Evolutionary conservation across 2,888 invertebrate species (phyloP).

Genomic region (Trissoscelio sp.): DNA sequence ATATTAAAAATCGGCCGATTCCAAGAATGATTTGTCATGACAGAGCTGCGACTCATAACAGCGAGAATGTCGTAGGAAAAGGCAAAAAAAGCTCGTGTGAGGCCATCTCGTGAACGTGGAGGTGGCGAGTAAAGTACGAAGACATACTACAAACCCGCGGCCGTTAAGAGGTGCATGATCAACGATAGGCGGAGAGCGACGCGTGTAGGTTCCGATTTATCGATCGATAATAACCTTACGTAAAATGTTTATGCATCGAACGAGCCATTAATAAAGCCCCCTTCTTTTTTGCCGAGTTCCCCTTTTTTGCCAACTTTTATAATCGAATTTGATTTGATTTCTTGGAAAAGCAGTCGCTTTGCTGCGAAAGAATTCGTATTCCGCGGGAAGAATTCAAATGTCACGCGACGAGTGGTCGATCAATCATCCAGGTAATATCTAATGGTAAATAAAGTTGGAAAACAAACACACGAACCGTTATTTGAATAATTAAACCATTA

Average conservation of each 20-base stretch:
- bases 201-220: slow-evolving; percentile 79
- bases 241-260: slow-evolving; percentile 80
- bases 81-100: slow-evolving; percentile 68
- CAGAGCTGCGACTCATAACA: slow-evolving; percentile 38
- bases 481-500: slow-evolving; percentile 52
- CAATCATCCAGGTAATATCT: slow-evolving; percentile 52
- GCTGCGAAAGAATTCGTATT: slow-evolving; percentile 29
- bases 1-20: slow-evolving; percentile 59
- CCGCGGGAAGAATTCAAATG: slow-evolving; percentile 33
- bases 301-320: slow-evolving; percentile 27
- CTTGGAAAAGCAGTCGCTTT: neutral
- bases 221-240: slow-evolving; percentile 80
- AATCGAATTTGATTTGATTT: neutral
- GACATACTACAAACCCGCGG: slow-evolving; percentile 43
- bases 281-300: slow-evolving; percentile 72
- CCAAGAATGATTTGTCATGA: slow-evolving; percentile 63
- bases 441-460: slow-evolving; percentile 26
- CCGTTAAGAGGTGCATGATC: slow-evolving; percentile 73
- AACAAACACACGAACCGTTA: slow-evolving; percentile 47
- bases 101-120: slow-evolving; percentile 65
- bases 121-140: slow-evolving; percentile 61
- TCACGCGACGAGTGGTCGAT: slow-evolving; percentile 43
- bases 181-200: slow-evolving; percentile 73
- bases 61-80: slow-evolving; percentile 67
- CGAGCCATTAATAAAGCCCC: slow-evolving; percentile 78